A percentile compares a stretch with the other conserved stretches of the same genome.
Evolutionary conservation across 1,140 invertebrate species (phyloP).

Genomic region (Achroia grisella): DNA sequence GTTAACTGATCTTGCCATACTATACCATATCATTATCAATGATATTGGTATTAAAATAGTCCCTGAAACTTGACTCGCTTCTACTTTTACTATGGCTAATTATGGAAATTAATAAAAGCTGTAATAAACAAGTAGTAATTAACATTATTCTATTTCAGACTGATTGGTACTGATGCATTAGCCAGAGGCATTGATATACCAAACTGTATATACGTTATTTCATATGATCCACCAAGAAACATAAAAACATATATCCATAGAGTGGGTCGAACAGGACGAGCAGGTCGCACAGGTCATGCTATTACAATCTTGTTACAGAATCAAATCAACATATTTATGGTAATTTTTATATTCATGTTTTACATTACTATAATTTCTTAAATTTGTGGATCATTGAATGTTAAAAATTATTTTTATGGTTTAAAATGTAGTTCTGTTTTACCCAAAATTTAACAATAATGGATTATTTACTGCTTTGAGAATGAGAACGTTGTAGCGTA

Average conservation of each 20-base stretch:
- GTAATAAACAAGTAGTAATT: background rate
- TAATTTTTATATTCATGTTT: constrained; percentile 15
- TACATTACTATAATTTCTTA: background rate
- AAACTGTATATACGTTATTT: constrained; percentile 91
- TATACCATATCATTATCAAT: background rate
- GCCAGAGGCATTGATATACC: constrained; percentile 96
- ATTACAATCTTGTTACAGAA: constrained; percentile 84
- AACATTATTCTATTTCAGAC: constrained; percentile 69
- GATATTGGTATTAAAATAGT: no score
- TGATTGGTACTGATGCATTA: constrained; percentile 94
- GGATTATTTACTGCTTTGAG: no score
- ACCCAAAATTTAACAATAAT: no score
- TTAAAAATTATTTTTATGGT: constrained; percentile 1
- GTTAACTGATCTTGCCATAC: no score
- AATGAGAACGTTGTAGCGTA: no score
- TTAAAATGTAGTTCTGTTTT: no score
- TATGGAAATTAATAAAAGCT: no score
- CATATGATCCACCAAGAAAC: constrained; percentile 91
- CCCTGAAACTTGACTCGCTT: no score
- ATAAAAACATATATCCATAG: constrained; percentile 95
- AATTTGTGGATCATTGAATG: background rate
- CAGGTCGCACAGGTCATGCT: constrained; percentile 87
- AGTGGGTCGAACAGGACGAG: constrained; percentile 93
- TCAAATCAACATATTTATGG: constrained; percentile 73
- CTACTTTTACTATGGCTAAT: no score